Percentiles rank a stretch among this genome's conserved stretches.
Evolutionary conservation across 2,888 invertebrate genomes (phyloP).

Genomic region (Drosophila macrospina): DNA sequence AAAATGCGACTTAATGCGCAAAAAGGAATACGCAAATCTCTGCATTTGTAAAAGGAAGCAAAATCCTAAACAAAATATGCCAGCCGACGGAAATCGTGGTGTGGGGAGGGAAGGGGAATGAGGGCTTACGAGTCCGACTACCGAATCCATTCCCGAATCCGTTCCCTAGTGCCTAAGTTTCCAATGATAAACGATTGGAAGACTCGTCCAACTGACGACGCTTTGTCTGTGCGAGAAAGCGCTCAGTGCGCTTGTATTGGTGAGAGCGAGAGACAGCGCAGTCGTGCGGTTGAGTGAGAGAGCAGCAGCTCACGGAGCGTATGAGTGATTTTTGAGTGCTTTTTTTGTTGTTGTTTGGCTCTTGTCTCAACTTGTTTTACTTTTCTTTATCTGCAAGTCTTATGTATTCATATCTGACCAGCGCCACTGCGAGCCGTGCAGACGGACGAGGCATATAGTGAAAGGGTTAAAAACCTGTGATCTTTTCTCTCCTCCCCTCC

Average conservation of each 20-base stretch:
- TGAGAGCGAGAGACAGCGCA: slow-evolving; percentile 56
- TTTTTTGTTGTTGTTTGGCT: slow-evolving; percentile 26
- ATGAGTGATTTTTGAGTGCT: slow-evolving; percentile 67
- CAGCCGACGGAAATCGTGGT: slow-evolving; percentile 49
- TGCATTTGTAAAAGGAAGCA: slow-evolving; percentile 71
- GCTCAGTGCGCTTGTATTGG: slow-evolving; percentile 49
- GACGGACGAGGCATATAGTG: slow-evolving; percentile 58
- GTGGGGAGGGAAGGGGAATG: neutral
- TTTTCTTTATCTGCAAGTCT: slow-evolving; percentile 48
- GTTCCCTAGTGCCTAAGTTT: slow-evolving; percentile 46
- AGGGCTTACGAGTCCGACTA: slow-evolving; percentile 11
- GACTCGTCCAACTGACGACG: slow-evolving; percentile 67
- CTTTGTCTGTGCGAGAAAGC: slow-evolving; percentile 65
- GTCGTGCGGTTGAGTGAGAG: slow-evolving; percentile 37
- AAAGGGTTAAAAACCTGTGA: slow-evolving; percentile 79
- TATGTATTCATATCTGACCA: slow-evolving; percentile 56
- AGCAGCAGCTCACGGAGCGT: slow-evolving; percentile 47
- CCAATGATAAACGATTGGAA: slow-evolving; percentile 59
- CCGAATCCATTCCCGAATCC: slow-evolving; percentile 5
- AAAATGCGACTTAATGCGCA: slow-evolving; percentile 73
- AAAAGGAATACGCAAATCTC: slow-evolving; percentile 65
- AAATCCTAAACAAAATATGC: slow-evolving; percentile 76
- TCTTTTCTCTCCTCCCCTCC: slow-evolving; percentile 42
- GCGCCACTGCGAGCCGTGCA: slow-evolving; percentile 10
- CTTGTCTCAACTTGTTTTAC: slow-evolving; percentile 21